Evolutionary conservation across 2,797 vertebrate genomes (phyloP).

Genomic region (Gallinago solitaria): DNA sequence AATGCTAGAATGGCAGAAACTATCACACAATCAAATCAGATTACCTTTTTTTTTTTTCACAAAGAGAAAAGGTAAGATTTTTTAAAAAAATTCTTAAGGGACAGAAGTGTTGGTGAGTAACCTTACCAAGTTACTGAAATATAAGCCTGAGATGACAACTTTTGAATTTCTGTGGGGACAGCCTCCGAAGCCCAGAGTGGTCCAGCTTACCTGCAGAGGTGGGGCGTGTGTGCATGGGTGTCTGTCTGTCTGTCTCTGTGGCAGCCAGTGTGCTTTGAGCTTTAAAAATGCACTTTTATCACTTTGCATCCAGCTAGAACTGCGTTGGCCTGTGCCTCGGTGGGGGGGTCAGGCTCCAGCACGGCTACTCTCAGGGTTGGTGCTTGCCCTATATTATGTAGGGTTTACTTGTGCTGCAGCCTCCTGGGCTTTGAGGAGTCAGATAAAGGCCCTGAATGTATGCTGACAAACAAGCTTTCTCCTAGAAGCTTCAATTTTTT

Average conservation of each 20-base stretch:
- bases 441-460: background rate
- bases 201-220: background rate
- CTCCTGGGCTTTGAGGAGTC: background rate
- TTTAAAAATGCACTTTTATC: background rate
- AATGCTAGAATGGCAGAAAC: background rate
- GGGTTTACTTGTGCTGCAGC: background rate
- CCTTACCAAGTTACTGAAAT: background rate
- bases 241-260: background rate
- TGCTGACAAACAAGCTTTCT: background rate
- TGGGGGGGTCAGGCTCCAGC: background rate
- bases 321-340: background rate
- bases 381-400: background rate
- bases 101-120: background rate
- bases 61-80: background rate
- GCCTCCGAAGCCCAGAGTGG: background rate
- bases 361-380: background rate
- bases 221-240: accelerated
- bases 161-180: background rate
- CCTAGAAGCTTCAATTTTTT: background rate
- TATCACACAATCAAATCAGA: background rate
- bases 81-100: background rate
- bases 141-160: background rate
- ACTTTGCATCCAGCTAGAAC: background rate
- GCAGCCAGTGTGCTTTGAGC: background rate
- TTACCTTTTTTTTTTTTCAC: background rate